Conservation (phyloP, 2,888 invertebrate genomes). For the Cerceris rybyensis region DNA sequence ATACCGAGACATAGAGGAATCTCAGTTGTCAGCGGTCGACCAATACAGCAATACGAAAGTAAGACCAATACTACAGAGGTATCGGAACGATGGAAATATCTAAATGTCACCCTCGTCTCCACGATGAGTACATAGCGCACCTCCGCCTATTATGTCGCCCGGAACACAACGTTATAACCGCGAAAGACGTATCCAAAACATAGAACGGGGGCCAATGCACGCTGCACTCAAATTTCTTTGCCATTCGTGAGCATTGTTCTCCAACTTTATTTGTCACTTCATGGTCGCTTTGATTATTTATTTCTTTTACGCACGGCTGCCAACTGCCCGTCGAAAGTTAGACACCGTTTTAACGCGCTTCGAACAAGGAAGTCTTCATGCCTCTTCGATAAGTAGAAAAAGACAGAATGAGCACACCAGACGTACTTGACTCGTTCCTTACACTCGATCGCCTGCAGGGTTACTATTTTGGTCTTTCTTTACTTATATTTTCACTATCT, state of each 20-base stretch:
- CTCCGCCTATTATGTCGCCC: constrained; percentile 49
- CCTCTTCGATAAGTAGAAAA: constrained; percentile 33
- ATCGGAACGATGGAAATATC: constrained; percentile 59
- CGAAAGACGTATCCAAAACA: constrained; percentile 54
- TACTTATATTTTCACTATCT: constrained; percentile 64
- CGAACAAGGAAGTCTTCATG: constrained; percentile 53
- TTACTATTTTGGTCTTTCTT: constrained; percentile 71
- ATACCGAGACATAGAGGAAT: constrained; percentile 31
- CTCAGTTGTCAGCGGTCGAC: constrained; percentile 42
- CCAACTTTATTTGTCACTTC: constrained; percentile 81
- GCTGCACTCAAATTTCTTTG: constrained; percentile 64
- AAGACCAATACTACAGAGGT: constrained; percentile 43
- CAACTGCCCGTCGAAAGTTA: constrained; percentile 76
- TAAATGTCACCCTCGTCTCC: constrained; percentile 69
- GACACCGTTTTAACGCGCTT: constrained; percentile 69
- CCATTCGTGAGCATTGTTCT: constrained; percentile 77
- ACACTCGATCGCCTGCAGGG: constrained; percentile 58
- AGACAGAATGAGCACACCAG: constrained; percentile 43
- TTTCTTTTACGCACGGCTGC: constrained; percentile 80
- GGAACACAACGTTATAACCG: constrained; percentile 50
- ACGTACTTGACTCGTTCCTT: constrained; percentile 62
- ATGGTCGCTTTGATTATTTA: constrained; percentile 82
- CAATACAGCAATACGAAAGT: constrained; percentile 36
- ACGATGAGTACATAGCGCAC: constrained; percentile 64
- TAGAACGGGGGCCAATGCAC: constrained; percentile 63